Evolutionary conservation across 2,888 invertebrate genomes (phyloP).

Genomic region (Nudaria mundana): DNA sequence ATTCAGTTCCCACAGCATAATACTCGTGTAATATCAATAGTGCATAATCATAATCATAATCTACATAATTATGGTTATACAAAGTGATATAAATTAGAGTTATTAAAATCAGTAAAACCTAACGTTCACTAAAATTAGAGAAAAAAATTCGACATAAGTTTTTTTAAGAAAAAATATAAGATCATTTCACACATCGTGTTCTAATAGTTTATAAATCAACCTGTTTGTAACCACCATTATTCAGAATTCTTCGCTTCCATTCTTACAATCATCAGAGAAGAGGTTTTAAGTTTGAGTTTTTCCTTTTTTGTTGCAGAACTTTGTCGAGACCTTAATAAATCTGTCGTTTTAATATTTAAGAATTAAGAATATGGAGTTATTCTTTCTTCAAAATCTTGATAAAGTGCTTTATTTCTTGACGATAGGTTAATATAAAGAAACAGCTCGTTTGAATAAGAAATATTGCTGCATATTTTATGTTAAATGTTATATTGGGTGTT

Average conservation of each 20-base stretch:
- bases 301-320: slow-evolving; percentile 44
- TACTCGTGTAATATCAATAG: no score
- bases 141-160: no score
- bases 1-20: no score
- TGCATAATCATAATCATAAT: no score
- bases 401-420: slow-evolving; percentile 41
- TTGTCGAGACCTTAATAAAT: slow-evolving; percentile 63
- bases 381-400: slow-evolving; percentile 51
- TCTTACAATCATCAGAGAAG: slow-evolving; percentile 48
- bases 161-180: slow-evolving; percentile 3
- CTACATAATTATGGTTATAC: no score
- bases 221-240: slow-evolving; percentile 43
- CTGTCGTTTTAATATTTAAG: slow-evolving; percentile 52
- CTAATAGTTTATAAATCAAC: slow-evolving; percentile 43
- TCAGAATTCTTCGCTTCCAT: slow-evolving; percentile 50
- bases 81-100: no score
- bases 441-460: slow-evolving; percentile 21
- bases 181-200: no score
- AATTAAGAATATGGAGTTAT: slow-evolving; percentile 50
- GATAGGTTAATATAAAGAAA: slow-evolving; percentile 31
- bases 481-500: slow-evolving; percentile 10
- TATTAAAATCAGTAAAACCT: no score
- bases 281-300: slow-evolving; percentile 35
- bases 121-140: no score
- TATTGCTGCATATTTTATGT: slow-evolving; percentile 12